Evolutionary conservation across 2,797 vertebrate genomes (phyloP), one percentile per base, ranked within the genome.

Genomic region (Limosa lapponica): DNA sequence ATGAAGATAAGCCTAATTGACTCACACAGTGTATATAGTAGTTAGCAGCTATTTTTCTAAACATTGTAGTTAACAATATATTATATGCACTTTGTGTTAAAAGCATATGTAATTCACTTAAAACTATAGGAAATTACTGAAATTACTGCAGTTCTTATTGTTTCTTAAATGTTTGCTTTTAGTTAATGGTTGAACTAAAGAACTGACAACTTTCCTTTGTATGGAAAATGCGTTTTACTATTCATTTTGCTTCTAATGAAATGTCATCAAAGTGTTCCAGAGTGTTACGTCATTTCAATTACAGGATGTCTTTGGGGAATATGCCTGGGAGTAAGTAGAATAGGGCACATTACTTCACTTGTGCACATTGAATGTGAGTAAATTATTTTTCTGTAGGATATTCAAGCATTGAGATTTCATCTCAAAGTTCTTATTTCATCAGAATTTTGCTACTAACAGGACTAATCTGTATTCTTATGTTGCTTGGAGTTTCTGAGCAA

Each of bases 1-100:
- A 69, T 90, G 79, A 91, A 90, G 89, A 94, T 93, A 89, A 95
- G 59, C 44, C 22, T 64, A 90, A 87, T 43, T 95, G 80, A 66
- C 80, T 87, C 0, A 0, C 82, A 44, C 55, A 67, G 77, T 32
- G 10, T 48, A 49, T 75, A 74, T 51, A n/a, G 20, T 66, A 75
- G 41, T 78, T 92, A 92, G 73, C 66, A 78, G 46, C n/a, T 72
- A 27, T 59, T 89, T 88, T 58, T 59, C 36, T 84, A 77, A 94
- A 77, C 36, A 4, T 54, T 79, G 32, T 54, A 19, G 59, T 80
- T 89, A 78, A 70, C 14, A 66, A 24, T 61, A 12, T 61, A 72
- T 81, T 83, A 78, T 6, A 8, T 48, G 16, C 6, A 67, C 20
- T 80, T 82, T 74, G 46, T 81, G 20, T 84, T 89, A 70, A 71